Evolutionary conservation across 2,113 vertebrate species (phyloP).

Genomic region (Onychostoma macrolepis): DNA sequence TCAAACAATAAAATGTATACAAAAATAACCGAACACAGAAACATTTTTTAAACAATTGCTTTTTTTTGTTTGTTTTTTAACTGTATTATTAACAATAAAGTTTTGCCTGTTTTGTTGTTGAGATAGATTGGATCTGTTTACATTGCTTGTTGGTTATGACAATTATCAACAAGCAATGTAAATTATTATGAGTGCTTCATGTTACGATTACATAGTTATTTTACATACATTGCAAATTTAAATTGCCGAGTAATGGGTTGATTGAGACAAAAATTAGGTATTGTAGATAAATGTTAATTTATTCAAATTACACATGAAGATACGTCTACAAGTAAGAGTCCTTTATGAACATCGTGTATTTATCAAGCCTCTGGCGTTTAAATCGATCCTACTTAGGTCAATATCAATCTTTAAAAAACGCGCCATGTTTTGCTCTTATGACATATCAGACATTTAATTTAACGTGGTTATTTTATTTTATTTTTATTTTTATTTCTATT

Average conservation of each 20-base stretch:
- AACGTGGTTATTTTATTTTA: neutral
- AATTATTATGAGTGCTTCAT: too few relatives aligned
- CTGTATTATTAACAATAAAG: neutral
- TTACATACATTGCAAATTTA: neutral
- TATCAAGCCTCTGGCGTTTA: too few relatives aligned
- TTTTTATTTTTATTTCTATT: neutral
- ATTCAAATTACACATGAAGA: too few relatives aligned
- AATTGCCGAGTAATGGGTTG: neutral
- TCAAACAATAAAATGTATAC: neutral
- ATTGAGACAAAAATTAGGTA: neutral
- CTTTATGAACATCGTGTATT: too few relatives aligned
- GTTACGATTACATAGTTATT: neutral
- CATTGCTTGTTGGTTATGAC: neutral
- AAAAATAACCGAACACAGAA: neutral
- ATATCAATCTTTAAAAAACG: neutral
- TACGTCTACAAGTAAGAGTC: too few relatives aligned
- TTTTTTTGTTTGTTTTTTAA: neutral
- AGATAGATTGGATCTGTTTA: neutral
- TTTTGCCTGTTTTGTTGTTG: neutral
- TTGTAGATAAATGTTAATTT: neutral
- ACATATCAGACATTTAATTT: neutral
- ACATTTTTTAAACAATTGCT: neutral
- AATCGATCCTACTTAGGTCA: neutral
- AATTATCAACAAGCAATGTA: neutral
- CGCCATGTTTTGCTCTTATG: neutral